Conservation (phyloP, 2,888 invertebrate species). For the Cataglyphis rosenhaueri region DNA sequence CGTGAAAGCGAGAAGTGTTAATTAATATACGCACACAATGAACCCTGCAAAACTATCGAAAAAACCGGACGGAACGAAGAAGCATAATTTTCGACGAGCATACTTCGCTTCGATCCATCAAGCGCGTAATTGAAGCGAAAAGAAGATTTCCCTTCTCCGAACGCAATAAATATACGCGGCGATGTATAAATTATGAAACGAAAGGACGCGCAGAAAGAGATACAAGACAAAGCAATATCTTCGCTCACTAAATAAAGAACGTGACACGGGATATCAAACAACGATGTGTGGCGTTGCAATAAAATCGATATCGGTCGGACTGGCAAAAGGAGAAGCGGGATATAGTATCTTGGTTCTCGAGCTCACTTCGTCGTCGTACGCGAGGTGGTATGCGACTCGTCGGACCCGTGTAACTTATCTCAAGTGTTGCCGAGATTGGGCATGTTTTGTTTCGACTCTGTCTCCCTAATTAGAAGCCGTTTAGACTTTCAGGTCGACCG, state of each 20-base stretch:
- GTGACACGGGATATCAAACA: slow-evolving; percentile 43
- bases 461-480: slow-evolving; percentile 83
- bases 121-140: not conserved
- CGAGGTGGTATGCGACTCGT: slow-evolving; percentile 61
- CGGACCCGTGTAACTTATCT: slow-evolving; percentile 74
- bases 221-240: slow-evolving; percentile 32
- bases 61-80: not conserved
- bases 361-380: slow-evolving; percentile 32
- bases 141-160: not conserved
- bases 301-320: slow-evolving; percentile 49
- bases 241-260: slow-evolving; percentile 7
- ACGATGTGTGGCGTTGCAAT: slow-evolving; percentile 31
- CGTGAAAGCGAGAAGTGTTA: slow-evolving; percentile 30
- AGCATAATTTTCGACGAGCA: slow-evolving; percentile 26
- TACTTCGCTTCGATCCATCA: slow-evolving; percentile 42
- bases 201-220: slow-evolving; percentile 13
- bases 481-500: slow-evolving; percentile 75
- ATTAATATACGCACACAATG: slow-evolving; percentile 34
- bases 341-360: slow-evolving; percentile 41
- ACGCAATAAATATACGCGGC: slow-evolving; percentile 16
- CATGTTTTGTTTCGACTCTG: slow-evolving; percentile 83
- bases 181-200: slow-evolving; percentile 23
- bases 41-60: slow-evolving; percentile 17
- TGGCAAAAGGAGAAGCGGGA: slow-evolving; percentile 36
- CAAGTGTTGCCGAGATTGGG: slow-evolving; percentile 81